Evolutionary conservation across 2,797 vertebrate species (phyloP).

Genomic region (Amblyraja radiata): DNA sequence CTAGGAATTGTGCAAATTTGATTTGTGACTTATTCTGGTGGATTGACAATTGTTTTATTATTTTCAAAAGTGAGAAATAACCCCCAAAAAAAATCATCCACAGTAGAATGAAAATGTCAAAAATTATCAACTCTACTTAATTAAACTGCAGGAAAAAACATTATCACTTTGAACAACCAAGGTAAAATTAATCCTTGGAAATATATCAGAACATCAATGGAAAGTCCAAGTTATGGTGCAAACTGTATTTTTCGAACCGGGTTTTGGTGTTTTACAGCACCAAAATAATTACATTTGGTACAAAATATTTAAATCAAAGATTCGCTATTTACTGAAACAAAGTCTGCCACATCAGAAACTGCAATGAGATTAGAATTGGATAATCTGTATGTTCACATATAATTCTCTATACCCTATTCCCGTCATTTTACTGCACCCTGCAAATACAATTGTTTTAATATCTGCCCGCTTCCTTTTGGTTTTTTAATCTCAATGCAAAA

Average conservation of each 20-base stretch:
- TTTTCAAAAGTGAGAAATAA: slow-evolving; percentile 11
- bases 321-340: background rate
- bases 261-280: background rate
- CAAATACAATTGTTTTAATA: background rate
- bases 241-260: background rate
- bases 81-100: background rate
- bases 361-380: too few relatives aligned
- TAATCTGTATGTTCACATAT: background rate
- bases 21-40: slow-evolving; percentile 1
- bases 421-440: background rate
- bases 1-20: slow-evolving; percentile 56
- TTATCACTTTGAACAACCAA: background rate
- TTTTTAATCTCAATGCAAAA: background rate
- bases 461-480: background rate
- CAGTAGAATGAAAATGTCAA: background rate
- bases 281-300: background rate
- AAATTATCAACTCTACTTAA: background rate
- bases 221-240: background rate
- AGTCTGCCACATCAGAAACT: background rate
- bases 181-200: background rate
- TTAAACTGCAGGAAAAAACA: background rate
- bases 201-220: background rate
- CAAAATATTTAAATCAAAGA: background rate
- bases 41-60: background rate
- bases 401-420: background rate